Conservation (phyloP, 2,888 invertebrate species). For the Poecilus cupreus region DNA sequence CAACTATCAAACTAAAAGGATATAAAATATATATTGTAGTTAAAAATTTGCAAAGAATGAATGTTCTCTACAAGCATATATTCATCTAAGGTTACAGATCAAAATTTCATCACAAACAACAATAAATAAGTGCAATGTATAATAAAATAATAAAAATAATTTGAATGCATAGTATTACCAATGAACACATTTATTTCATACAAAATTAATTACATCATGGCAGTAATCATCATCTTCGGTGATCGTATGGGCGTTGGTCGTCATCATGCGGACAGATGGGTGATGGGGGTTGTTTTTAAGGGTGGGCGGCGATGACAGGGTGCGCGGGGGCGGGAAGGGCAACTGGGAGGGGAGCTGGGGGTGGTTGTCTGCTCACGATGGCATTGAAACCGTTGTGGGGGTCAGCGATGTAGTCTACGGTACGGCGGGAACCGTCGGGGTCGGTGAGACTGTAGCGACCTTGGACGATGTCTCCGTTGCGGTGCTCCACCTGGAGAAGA, state of each 20-base stretch:
- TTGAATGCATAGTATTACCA: conserved; percentile 6
- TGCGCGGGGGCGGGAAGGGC: neutral
- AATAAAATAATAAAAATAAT: neutral
- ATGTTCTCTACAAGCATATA: neutral
- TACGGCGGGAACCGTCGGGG: conserved; percentile 69
- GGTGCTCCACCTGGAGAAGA: conserved; percentile 28
- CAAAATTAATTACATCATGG: conserved; percentile 12
- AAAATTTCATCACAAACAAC: conserved; percentile 10
- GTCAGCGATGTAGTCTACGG: conserved; percentile 69
- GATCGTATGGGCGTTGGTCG: neutral
- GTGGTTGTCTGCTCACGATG: conserved; percentile 68
- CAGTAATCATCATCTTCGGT: neutral
- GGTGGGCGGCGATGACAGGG: conserved; percentile 1
- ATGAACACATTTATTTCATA: conserved; percentile 46
- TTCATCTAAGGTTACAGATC: neutral
- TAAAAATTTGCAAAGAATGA: too few relatives aligned
- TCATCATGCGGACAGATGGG: neutral
- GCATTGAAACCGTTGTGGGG: conserved; percentile 70
- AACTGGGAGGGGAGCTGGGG: conserved; percentile 36
- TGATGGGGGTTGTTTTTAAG: neutral
- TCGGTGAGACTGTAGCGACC: conserved; percentile 69
- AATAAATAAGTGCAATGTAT: neutral
- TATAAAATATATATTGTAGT: too few relatives aligned
- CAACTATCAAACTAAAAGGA: too few relatives aligned
- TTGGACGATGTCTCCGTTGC: conserved; percentile 55